These are phyloP conservation scores for Daboia siamensis DNA, from an alignment of 2,113 vertebrate genomes.

Conservation along the genomic window DNA sequence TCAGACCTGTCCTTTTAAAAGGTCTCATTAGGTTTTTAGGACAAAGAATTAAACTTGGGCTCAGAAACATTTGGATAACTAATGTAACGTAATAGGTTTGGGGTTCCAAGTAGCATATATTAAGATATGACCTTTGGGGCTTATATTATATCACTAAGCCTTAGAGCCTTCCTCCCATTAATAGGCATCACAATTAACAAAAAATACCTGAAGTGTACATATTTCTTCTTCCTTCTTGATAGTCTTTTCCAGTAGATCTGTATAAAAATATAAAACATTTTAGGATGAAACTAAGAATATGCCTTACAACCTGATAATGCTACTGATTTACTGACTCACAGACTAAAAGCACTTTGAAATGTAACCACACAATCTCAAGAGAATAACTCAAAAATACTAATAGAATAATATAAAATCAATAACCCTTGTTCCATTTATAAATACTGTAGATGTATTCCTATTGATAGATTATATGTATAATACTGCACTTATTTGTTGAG, in stretches of 20 bases:
- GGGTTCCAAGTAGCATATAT: not conserved
- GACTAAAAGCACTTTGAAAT: not conserved
- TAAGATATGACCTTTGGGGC: not conserved
- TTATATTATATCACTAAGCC: not conserved
- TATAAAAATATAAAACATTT: constrained; percentile 57
- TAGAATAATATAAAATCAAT: constrained; percentile 16
- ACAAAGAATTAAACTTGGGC: not conserved
- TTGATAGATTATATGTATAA: not conserved
- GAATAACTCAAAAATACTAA: not conserved
- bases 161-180: not conserved
- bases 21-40: not conserved
- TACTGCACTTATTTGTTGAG: not conserved
- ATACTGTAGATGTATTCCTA: not conserved
- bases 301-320: not conserved
- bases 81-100: not conserved
- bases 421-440: not conserved
- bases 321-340: constrained; percentile 5
- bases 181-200: constrained; percentile 4
- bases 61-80: not conserved
- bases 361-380: not conserved
- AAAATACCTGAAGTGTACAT: constrained; percentile 81
- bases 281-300: constrained; percentile 17
- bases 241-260: constrained; percentile 82
- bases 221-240: constrained; percentile 85
- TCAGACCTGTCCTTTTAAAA: not conserved